phyloP scores from a whole-genome alignment of 1,140 invertebrate species.

The Drosophila yakuba region DNA sequence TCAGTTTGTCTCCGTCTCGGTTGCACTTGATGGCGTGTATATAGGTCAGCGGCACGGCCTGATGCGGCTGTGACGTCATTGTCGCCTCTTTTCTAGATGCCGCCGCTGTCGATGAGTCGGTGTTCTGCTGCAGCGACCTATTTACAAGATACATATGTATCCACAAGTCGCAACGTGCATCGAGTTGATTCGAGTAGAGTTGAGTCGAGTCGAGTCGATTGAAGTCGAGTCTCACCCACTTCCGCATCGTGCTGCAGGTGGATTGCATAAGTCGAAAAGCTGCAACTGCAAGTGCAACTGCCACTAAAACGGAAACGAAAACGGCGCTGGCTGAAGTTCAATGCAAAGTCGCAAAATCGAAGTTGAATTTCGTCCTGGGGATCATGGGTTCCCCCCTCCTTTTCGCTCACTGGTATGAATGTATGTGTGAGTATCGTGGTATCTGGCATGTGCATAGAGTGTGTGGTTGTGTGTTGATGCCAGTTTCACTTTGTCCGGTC shows the following conservation, averaged over 20 bases:
- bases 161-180: slow-evolving; percentile 14
- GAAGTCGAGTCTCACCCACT: slow-evolving; percentile 42
- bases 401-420: neutral
- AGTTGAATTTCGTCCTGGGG: slow-evolving; percentile 30
- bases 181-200: neutral
- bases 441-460: slow-evolving; percentile 5
- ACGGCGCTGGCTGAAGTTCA: slow-evolving; percentile 62
- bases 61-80: slow-evolving; percentile 73
- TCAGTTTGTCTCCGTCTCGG: neutral
- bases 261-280: slow-evolving; percentile 45
- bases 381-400: neutral
- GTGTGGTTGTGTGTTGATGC: neutral
- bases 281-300: neutral
- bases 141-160: slow-evolving; percentile 49
- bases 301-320: slow-evolving; percentile 5
- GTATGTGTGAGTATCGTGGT: slow-evolving; percentile 9
- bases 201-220: neutral
- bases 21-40: slow-evolving; percentile 42
- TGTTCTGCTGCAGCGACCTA: slow-evolving; percentile 61
- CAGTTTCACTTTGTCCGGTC: slow-evolving; percentile 55
- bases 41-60: slow-evolving; percentile 75
- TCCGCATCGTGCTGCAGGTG: slow-evolving; percentile 51
- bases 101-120: slow-evolving; percentile 42
- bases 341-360: slow-evolving; percentile 60
- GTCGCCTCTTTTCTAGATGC: slow-evolving; percentile 55